Evolutionary conservation across 2,113 vertebrate genomes (phyloP), one percentile per base, ranked within the genome.

Genomic region (Zeus faber): DNA sequence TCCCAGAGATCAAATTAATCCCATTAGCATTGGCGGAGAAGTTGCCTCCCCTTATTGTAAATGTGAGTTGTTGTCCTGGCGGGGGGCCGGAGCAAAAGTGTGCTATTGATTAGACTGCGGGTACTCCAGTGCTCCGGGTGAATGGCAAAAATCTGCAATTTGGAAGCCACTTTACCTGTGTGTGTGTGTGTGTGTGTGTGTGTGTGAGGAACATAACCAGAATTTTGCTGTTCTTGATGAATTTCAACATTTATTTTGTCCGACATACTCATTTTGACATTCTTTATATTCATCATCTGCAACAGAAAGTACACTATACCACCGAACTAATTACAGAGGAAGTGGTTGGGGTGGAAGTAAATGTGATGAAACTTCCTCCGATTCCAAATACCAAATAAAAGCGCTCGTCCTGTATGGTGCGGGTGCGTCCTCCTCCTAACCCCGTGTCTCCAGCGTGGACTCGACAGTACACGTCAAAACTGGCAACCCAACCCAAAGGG

Each of bases 181-280:
- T 17, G 13, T n/a, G 27, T 18, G 41, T 18, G 18, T 44, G 17
- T 18, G 8, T 18, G 41, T 10, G 7, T 20, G 26, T 7, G 29
- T 51, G 26, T 31, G n/a, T 21, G 33, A 37, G 33, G n/a, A 26
- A 55, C 10, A 55, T 7, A 50, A 2, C 3, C 26, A 27, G 2
- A 18, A 40, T 1, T 6, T 20, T 37, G 1, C 9, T 5, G 33
- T 37, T n/a, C 4, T n/a, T 37, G n/a, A 37, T 37, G 3, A 63
- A 66, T 49, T 18, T 58, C 37, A 6, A 31, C 31, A 60, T 84
- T 81, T 74, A 84, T 79, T 80, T 57, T 16, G 21, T 57, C 57
- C 62, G 65, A 60, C 59, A 67, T 54, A 47, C 47, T 55, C 40
- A 46, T 53, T 45, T 23, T 69, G 70, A 70, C 62, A 72, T 45